phyloP scores from a whole-genome alignment of 2,113 vertebrate genomes.

The Nycticryphes semicollaris region DNA sequence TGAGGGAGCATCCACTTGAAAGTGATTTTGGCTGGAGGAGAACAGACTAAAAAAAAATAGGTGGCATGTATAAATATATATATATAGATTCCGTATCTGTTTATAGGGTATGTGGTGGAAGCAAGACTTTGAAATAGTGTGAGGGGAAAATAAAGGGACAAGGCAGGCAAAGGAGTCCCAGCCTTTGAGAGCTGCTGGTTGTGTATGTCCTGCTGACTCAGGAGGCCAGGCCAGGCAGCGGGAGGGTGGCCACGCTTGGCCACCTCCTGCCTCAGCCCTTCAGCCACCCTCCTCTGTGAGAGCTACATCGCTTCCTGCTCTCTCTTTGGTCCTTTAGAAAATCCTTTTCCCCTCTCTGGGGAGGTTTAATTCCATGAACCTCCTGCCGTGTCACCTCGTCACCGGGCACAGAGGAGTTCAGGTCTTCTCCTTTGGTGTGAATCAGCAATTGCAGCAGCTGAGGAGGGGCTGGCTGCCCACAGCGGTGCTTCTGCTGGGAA shows the following conservation, averaged over 20 bases:
- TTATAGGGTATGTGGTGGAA: background rate
- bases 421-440: background rate
- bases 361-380: background rate
- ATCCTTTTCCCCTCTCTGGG: background rate
- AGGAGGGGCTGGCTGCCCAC: background rate
- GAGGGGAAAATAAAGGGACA: background rate
- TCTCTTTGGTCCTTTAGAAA: background rate
- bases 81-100: accelerated
- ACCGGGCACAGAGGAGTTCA: background rate
- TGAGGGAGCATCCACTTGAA: background rate
- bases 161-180: background rate
- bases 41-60: background rate
- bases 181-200: background rate
- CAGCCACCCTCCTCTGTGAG: accelerated
- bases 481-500: background rate
- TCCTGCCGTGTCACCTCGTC: background rate
- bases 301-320: too few species aligned
- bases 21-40: background rate
- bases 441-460: background rate
- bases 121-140: background rate
- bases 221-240: accelerated
- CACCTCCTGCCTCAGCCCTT: background rate
- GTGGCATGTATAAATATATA: background rate
- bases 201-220: background rate
- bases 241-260: accelerated